Base-by-base conservation (phyloP, 2,797 vertebrate genomes). In the Pseudocheirus occidentalis region DNA sequence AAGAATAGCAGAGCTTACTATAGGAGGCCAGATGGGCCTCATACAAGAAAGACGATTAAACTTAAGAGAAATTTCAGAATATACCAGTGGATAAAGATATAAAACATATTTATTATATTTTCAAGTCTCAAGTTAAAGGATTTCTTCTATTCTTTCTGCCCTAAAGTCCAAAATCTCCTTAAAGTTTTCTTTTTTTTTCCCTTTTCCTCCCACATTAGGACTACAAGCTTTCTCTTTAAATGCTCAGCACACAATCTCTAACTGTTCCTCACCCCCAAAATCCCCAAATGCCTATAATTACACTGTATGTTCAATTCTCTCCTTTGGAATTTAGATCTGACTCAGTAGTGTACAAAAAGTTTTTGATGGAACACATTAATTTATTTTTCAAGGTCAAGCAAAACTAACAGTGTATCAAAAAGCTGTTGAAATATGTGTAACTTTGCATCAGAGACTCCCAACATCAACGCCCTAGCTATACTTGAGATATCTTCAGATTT, bases 1-100 rank as follows among this genome's bases (percentile, higher is more conserved):
- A 50, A 73, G 92, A 55, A 2, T 94, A 91, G 29, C 46, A 52
- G 24, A 95, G 28, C 21, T 62, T 94, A 89, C 94, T n/a, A 94
- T 92, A 94, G 57, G 94, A 90, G 27, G 57, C 46, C 62, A n/a
- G 55, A 90, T 92, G 34, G 62, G 52, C 14, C 92, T 21, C 40
- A 46, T 90, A 93, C 81, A 96, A 92, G 27, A 57, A 40, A 90
- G 56, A 94, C 89, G 10, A 31, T 31, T 55, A 81, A 89, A 12
- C 57, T 81, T 81, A 55, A 62, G 53, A 46, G 31, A 28, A 90
- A 94, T 93, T 91, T 91, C 55, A 40, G 62, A 57, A 55, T 52
- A 62, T 1, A 40, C 5, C 87, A 94, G 91, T 54, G 55, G 53
- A 92, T 34, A 93, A 55, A 93, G 50, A 54, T 50, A 34, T 73